These are phyloP conservation scores for Thaumetopoea pityocampa DNA, from an alignment of 1,140 invertebrate genomes.

Conservation along the genomic window DNA sequence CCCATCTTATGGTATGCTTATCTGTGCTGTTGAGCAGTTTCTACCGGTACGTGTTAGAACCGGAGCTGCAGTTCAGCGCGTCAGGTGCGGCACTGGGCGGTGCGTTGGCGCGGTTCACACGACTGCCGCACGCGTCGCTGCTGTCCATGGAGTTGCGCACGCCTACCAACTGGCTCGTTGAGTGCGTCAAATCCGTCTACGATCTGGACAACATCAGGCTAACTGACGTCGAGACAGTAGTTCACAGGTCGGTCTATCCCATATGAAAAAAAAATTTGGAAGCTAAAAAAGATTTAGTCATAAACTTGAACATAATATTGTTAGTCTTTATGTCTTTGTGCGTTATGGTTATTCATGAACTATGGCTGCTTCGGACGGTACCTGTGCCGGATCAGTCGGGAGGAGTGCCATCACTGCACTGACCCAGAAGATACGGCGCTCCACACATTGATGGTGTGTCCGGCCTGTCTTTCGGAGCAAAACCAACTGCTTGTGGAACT, in stretches of 20 bases:
- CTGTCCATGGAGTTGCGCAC: conserved; percentile 97
- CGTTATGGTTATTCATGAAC: too few species aligned
- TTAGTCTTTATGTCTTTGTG: too few species aligned
- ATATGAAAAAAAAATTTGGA: neutral
- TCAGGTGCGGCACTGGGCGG: conserved; percentile 81
- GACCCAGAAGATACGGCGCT: too few species aligned
- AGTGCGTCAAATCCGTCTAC: conserved; percentile 94
- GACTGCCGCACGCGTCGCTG: conserved; percentile 92
- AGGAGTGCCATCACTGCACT: too few species aligned
- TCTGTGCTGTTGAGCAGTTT: conserved; percentile 87
- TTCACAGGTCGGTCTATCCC: conserved; percentile 76
- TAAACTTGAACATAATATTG: too few species aligned
- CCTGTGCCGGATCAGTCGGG: too few species aligned
- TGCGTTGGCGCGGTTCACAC: conserved; percentile 89
- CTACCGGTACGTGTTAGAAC: conserved; percentile 96
- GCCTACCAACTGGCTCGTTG: conserved; percentile 99
- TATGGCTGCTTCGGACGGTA: too few species aligned
- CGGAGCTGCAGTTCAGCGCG: conserved; percentile 87
- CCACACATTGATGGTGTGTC: too few species aligned
- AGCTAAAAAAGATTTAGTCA: neutral
- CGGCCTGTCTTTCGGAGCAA: too few species aligned
- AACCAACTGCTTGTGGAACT: too few species aligned
- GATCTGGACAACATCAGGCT: conserved; percentile 99
- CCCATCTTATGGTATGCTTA: too few species aligned
- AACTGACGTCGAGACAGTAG: conserved; percentile 87